Evolutionary conservation across 23 tunicate species (phyloP), one percentile per base, ranked within the genome.

Genomic region (Clavelina lepadiformis): DNA sequence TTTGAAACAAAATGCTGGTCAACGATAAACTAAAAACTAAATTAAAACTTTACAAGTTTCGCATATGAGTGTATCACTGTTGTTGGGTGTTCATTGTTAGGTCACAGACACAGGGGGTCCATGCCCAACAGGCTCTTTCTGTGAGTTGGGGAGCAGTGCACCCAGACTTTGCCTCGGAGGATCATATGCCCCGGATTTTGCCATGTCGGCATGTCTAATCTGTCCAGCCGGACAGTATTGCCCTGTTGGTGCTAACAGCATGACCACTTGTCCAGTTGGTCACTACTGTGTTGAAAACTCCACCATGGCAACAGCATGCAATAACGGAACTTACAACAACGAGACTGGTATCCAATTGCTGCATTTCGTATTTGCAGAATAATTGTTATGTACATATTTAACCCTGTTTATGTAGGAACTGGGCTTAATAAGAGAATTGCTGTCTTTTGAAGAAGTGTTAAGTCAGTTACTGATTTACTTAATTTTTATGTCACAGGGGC

Each of bases 191-290:
- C 77, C 88, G 1, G 54, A 53, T 46, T 31, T 55, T 21, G 73
- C 51, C 28, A 66, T 69, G 71, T 47, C 56, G 18, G 62, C 45
- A 19, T 82, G 92, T 34, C 21, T 35, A 5, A 35, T 53, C 1
- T 93, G 98, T 63, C 81, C 85, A 2, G 98, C 86, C 29, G 98
- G 98, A 8, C 52, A 25, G 22, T 93, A 58, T 58, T 93, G 98
- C 69, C 78, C 61, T 3, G 33, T 35, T 13, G 98, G 83, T 1
- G 75, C 98, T 5, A 30, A 34, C 13, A 63, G 3, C 44, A 51
- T 75, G 8, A 49, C 35, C 19, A 76, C 37, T 25, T 79, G 98
- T 41, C 79, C 83, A 29, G 67, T 61, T 35, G 88, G 93, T 61
- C 88, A 85, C 50, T 79, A 85, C 63, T 93, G 98, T 34, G 79